Evolutionary conservation across 2,888 invertebrate species (phyloP).

Genomic region (Euplexia lucipara): DNA sequence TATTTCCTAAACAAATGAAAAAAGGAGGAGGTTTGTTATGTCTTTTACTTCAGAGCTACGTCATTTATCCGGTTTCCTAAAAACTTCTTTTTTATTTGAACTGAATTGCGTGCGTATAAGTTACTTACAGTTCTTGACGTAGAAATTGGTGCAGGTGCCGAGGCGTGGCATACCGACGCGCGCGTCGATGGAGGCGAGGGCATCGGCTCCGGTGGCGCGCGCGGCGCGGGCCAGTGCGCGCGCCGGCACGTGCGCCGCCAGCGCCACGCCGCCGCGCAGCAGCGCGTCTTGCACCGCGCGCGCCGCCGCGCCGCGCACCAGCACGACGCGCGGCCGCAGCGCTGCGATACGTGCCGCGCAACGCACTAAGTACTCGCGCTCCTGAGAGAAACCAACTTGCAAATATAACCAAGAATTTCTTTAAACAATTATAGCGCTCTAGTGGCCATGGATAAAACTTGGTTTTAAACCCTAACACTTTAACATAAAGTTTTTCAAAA

Average conservation of each 20-base stretch:
- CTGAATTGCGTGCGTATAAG: too few relatives aligned
- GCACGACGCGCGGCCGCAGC: constrained; percentile 96
- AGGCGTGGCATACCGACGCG: constrained; percentile 95
- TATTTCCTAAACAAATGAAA: too few relatives aligned
- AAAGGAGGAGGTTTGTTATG: too few relatives aligned
- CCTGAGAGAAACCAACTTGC: too few relatives aligned
- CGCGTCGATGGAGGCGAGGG: constrained; percentile 97
- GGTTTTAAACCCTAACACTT: too few relatives aligned
- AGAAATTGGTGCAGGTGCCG: constrained; percentile 96
- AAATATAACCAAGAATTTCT: too few relatives aligned
- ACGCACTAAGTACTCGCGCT: constrained; percentile 96
- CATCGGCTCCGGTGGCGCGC: constrained; percentile 95
- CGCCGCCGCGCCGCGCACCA: constrained; percentile 97
- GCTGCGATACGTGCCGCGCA: constrained; percentile 96
- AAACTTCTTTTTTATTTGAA: too few relatives aligned
- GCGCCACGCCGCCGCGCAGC: constrained; percentile 92
- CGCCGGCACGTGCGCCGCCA: constrained; percentile 96
- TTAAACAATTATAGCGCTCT: too few relatives aligned
- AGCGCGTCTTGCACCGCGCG: constrained; percentile 97
- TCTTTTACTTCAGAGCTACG: too few relatives aligned
- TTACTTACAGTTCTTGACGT: constrained; percentile 88
- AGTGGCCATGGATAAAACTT: too few relatives aligned
- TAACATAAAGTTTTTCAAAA: too few relatives aligned
- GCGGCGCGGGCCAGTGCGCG: constrained; percentile 91
- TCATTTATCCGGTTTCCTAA: too few relatives aligned